Base-by-base conservation (phyloP, 2,888 invertebrate genomes). In the Merodon equestris region DNA sequence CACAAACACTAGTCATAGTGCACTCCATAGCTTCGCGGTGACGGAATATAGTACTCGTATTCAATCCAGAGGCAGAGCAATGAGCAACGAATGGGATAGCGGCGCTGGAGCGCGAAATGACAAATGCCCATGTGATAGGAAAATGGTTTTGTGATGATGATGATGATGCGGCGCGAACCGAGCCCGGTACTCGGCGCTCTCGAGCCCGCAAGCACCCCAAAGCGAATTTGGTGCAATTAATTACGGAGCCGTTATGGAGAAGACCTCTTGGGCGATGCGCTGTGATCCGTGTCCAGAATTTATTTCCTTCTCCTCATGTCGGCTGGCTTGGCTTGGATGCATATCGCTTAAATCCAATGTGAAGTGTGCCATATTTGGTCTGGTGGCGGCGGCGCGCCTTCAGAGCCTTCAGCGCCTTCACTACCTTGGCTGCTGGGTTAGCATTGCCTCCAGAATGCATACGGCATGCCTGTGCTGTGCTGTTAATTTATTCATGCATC, bases 211-310 rank as follows among this genome's bases (percentile, higher is more conserved):
- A 47, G 71, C 76, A 61, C 76, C 76, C 72, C 51, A 72, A 66
- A 77, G 76, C 60, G 56, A 72, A 77, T 67, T 77, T 72, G 71
- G 72, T 77, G 76, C 76, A 71, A 77, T 77, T 77, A 72, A 77
- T 77, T 77, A 77, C 47, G 72, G 36, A 72, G 76, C 76, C 76
- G 72, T 77, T 77, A 77, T 72, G 72, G 71, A 45, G 72, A 72
- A 72, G 66, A 71, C 66, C 76, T 48, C 76, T 76, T 56, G 40
- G n/a, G 61, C 50, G 66, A 40, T 67, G 56, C 61, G 61, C 61
- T 67, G 56, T 72, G 76, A 77, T 77, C 76, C 71, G 66, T 67
- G 61, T 14, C 45, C 51, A 67, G 60, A 60, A 71, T 71, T 56
- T 66, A 76, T 71, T 57, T 71, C 44, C 60, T 36, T 17, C 18